These are phyloP conservation scores for Stenoptilia bipunctidactyla DNA, from an alignment of 2,888 invertebrate genomes.

Conservation along the genomic window DNA sequence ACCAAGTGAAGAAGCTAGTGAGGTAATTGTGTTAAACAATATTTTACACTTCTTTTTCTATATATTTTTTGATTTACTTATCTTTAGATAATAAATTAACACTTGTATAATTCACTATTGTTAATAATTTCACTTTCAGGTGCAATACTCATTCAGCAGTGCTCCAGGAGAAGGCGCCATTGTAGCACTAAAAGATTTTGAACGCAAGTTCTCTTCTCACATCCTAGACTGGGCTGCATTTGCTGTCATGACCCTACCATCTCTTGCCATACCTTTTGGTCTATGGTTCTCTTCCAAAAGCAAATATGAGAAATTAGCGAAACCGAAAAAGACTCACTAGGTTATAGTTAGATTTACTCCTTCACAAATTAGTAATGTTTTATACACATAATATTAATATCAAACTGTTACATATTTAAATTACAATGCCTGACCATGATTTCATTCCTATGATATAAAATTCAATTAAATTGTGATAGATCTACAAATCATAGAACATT, in stretches of 20 bases:
- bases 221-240: constrained; percentile 98
- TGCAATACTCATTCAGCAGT: constrained; percentile 81
- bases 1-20: constrained; percentile 83
- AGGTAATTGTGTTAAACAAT: constrained; percentile 52
- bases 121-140: too few species aligned
- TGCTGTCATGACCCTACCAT: constrained; percentile 95
- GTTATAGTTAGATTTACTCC: constrained; percentile 22
- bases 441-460: too few species aligned
- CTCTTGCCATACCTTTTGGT: constrained; percentile 92
- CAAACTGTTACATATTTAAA: too few species aligned
- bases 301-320: constrained; percentile 89
- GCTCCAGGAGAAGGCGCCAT: constrained; percentile 97
- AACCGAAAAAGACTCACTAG: constrained; percentile 77
- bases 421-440: too few species aligned
- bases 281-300: constrained; percentile 96
- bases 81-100: too few species aligned
- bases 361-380: constrained; percentile 33
- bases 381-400: too few species aligned
- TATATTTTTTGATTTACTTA: too few species aligned
- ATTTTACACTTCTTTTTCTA: too few species aligned
- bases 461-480: too few species aligned
- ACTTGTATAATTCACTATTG: too few species aligned
- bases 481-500: background rate
- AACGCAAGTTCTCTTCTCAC: constrained; percentile 97
- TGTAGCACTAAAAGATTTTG: constrained; percentile 91